Evolutionary conservation across 2,797 vertebrate genomes (phyloP), one percentile per base, ranked within the genome.

Genomic region (Micropoecilia bifurca): DNA sequence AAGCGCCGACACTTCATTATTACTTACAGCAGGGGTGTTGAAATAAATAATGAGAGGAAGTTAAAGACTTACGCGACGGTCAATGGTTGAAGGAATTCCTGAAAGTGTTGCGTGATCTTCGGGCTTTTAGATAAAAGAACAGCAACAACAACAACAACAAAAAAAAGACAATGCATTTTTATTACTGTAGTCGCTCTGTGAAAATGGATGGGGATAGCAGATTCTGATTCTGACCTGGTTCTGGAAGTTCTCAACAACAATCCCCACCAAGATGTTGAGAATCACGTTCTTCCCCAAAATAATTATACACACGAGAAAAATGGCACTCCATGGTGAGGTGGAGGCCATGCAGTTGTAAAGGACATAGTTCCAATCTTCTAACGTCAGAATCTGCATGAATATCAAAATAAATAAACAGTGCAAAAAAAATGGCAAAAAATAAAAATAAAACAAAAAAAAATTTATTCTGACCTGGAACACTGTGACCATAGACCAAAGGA

Each of bases 221-320:
- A n/a, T 55, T 55, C 9, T 55, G 53, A 55, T 71, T 69, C 39
- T 43, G 10, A 69, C 68, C 68, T 71, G 41, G 12, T 45, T 45
- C 39, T 71, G 39, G 41, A 71, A 71, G 41, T 39, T 45, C 5
- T 71, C 41, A 25, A 71, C 41, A 45, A 43, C 25, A 7, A 71
- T 71, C 22, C 68, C 68, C 68, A 71, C 25, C 41, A 71, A n/a
- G 68, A 71, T 71, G 68, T 45, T 71, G 41, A 71, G 68, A 20
- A 71, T 14, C 68, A 71, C 41, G 13, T 71, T 45, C 68, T 45
- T 71, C n/a, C 68, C 41, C 22, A 71, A 10, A n/a, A 71, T 45
- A n/a, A 71, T 71, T 10, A 71, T n/a, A 1, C 1, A 1, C 3
- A 71, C 25, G 1, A 71, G 28, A 39, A 28, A 71, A 1, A 45